phyloP scores from a whole-genome alignment of 2,797 vertebrate genomes.

The Phyllotis vaccarum region DNA sequence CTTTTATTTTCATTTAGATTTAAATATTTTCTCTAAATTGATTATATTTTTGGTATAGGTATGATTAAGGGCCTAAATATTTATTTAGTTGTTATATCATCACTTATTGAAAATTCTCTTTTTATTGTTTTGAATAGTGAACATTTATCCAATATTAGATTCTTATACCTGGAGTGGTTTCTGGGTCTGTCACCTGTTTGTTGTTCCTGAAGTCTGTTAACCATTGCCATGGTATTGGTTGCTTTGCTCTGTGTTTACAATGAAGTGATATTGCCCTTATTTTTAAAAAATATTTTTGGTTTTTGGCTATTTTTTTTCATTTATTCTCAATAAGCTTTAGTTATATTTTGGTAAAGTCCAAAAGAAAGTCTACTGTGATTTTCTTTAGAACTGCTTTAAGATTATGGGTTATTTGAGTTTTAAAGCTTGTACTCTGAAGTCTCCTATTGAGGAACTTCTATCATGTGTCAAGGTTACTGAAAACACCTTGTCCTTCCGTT shows the following conservation, averaged over 20 bases:
- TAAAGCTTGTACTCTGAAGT: constrained; percentile 48
- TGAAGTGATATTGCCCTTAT: constrained; percentile 44
- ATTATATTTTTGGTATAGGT: constrained; percentile 81
- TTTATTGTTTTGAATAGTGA: constrained; percentile 69
- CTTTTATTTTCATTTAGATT: constrained; percentile 61
- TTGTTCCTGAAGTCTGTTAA: constrained; percentile 50
- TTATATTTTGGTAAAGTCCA: constrained; percentile 53
- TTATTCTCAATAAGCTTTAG: constrained; percentile 64
- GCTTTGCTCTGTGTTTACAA: constrained; percentile 63
- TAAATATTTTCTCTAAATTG: constrained; percentile 75
- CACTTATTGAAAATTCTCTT: constrained; percentile 67
- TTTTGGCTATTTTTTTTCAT: constrained; percentile 24
- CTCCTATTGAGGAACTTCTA: constrained; percentile 51
- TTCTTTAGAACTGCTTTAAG: constrained; percentile 61
- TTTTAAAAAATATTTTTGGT: constrained; percentile 60
- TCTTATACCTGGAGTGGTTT: constrained; percentile 67
- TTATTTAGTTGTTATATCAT: constrained; percentile 77
- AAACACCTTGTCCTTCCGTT: constrained; percentile 13
- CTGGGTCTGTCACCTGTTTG: constrained; percentile 58
- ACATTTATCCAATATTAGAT: constrained; percentile 75
- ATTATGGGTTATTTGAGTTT: constrained; percentile 37
- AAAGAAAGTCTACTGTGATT: constrained; percentile 46
- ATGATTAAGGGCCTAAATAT: constrained; percentile 78
- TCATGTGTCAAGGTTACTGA: constrained; percentile 41
- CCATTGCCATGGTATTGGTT: constrained; percentile 57